A percentile compares a stretch with the other conserved stretches of the same genome.
These are phyloP conservation scores for Hemibagrus guttatus DNA, from an alignment of 2,797 vertebrate genomes.

Conservation along the genomic window DNA sequence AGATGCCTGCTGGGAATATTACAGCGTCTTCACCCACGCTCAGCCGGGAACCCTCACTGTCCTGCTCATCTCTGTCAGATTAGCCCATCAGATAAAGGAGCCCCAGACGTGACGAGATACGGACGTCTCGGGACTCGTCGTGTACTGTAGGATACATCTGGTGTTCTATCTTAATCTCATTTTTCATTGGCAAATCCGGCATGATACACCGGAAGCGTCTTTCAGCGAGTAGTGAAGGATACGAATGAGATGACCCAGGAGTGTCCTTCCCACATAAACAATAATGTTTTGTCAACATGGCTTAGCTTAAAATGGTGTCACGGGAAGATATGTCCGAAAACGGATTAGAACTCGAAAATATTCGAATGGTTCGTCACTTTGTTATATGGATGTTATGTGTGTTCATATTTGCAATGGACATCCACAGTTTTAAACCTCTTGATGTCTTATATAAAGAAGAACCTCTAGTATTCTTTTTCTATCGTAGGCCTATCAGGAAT, in stretches of 20 bases:
- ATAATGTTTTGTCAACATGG: conserved; percentile 38
- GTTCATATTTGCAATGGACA: not conserved
- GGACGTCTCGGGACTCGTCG: conserved; percentile 57
- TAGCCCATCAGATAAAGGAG: conserved; percentile 38
- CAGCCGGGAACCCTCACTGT: conserved; percentile 60
- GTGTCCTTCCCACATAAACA: conserved; percentile 5
- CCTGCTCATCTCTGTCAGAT: conserved; percentile 55
- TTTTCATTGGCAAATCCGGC: conserved; percentile 62
- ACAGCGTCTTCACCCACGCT: conserved; percentile 51
- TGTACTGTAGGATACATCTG: conserved; percentile 47
- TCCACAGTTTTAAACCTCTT: not conserved
- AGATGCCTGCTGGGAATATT: conserved; percentile 60
- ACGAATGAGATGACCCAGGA: conserved; percentile 28
- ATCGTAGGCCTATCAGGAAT: not conserved
- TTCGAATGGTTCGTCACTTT: not conserved
- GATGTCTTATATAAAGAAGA: not conserved
- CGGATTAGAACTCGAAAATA: not conserved
- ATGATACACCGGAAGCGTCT: conserved; percentile 53
- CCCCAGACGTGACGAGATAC: conserved; percentile 56
- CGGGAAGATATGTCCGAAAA: not conserved
- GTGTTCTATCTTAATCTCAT: conserved; percentile 44
- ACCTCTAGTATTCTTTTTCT: not conserved
- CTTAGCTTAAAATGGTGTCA: not conserved
- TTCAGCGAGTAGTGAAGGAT: conserved; percentile 50
- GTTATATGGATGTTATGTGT: not conserved